Evolutionary conservation across 2,113 vertebrate genomes (phyloP), one percentile per base, ranked within the genome.

Genomic region (Opisthocomus hoazin): DNA sequence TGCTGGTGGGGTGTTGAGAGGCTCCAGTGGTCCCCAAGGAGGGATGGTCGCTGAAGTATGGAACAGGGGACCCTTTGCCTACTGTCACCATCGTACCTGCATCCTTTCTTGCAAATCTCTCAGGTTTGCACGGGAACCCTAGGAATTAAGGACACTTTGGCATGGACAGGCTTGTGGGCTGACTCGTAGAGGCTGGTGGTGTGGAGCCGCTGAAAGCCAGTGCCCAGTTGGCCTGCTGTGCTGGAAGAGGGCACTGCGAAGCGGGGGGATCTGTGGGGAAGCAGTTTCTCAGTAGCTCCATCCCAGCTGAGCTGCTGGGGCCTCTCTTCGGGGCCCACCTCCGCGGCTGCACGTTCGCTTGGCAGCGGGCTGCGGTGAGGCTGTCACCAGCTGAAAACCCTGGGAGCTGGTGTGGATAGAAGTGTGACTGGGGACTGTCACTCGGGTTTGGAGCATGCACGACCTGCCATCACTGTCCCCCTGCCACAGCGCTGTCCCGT

Each of bases 391-490:
- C 10, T 14, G 23, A 9, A 36, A 36, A 24, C 15, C 43, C 50
- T 15, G 66, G 50, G 74, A 43, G 58, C 58, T 26, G 29, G 15
- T 10, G 37, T n/a, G 43, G 50, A 2, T 64, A 3, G 9, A 5
- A 9, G 58, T 7, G 50, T 29, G 58, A 39, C 1, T 12, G 27
- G 6, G 66, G 51, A 3, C 26, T 19, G 36, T 27, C 17, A 1
- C 26, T 77, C 3, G 2, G 18, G 32, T n/a, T 21, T 41, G n/a
- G 71, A 26, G 54, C 0, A 18, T 24, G 50, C 9, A 0, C 24
- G 29, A 13, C 43, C 57, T 34, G 73, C 73, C 4, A 2, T 27
- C n/a, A 11, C 39, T 21, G 30, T 48, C 36, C 45, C n/a, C 45
- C 20, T 43, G 20, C 54, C 45, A 29, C 16, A 30, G 80, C 56